Evolutionary conservation across 1,140 invertebrate species (phyloP).

Genomic region (Cardiocondyla obscurior): DNA sequence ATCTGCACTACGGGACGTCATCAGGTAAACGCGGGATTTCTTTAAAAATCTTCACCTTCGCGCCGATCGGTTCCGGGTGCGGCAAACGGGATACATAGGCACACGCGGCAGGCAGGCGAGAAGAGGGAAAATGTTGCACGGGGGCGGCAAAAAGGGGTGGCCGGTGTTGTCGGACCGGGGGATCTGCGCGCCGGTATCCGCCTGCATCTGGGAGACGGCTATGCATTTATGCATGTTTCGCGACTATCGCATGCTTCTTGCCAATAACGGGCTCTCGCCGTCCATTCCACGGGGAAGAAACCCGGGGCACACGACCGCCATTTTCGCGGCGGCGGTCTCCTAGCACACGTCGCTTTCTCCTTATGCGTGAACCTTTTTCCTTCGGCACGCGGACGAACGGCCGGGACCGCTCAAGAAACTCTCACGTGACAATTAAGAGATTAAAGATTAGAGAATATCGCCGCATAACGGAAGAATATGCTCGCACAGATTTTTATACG

Average conservation of each 20-base stretch:
- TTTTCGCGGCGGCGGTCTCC: conserved; percentile 49
- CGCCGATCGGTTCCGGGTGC: conserved; percentile 43
- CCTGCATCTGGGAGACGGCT: conserved; percentile 75
- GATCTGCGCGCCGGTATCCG: conserved; percentile 74
- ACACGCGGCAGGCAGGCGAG: background rate
- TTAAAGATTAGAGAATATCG: background rate
- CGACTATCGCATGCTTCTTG: conserved; percentile 80
- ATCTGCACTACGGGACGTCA: conserved; percentile 7
- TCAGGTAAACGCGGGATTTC: conserved; percentile 23
- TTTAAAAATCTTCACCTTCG: background rate
- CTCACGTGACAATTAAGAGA: background rate
- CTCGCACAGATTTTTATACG: background rate
- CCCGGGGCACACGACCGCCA: conserved; percentile 57
- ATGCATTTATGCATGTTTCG: conserved; percentile 80
- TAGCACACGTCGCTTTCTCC: background rate
- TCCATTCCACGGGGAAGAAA: conserved; percentile 67
- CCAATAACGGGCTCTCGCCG: conserved; percentile 75
- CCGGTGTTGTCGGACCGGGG: conserved; percentile 72
- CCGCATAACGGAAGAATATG: background rate
- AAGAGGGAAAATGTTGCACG: conserved; percentile 30
- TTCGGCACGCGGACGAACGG: background rate
- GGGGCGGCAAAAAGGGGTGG: conserved; percentile 72
- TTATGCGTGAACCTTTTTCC: background rate
- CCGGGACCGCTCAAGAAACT: background rate
- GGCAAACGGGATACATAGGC: background rate